A percentile compares a stretch with the other conserved stretches of the same genome.
Conservation (phyloP, 2,113 vertebrate species). For the Sphyrna mokarran region DNA sequence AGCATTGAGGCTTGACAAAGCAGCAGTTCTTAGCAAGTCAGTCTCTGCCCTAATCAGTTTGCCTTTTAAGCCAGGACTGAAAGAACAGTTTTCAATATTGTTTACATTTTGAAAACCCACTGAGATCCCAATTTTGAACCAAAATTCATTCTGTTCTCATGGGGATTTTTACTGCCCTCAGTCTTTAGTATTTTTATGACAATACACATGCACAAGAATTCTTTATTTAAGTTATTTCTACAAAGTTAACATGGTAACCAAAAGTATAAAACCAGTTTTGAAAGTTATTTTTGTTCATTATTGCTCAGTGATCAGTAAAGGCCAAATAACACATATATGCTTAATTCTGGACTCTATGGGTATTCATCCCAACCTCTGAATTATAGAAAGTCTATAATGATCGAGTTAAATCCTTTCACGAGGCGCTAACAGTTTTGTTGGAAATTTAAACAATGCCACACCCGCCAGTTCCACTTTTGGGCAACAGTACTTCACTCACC, state of each 20-base stretch:
- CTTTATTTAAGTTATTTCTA: background rate
- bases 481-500: background rate
- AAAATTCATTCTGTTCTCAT: background rate
- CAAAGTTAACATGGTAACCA: background rate
- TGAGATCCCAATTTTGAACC: background rate
- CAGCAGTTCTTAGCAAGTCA: background rate
- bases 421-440: background rate
- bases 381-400: background rate
- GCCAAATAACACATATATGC: background rate
- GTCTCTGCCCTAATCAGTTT: background rate
- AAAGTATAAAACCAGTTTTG: background rate
- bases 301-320: background rate
- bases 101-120: background rate
- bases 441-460: background rate
- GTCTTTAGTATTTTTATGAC: background rate
- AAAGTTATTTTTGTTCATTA: background rate
- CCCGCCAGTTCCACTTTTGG: no score
- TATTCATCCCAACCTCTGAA: background rate
- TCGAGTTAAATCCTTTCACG: background rate
- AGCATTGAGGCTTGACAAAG: slow-evolving; percentile 6
- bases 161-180: background rate
- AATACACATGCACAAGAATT: background rate
- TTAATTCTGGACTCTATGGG: background rate
- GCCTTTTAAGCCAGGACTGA: background rate
- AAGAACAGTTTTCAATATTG: background rate